Conservation (phyloP, 35 echinoderm and acorn worm species). For the Heliocidaris tuberculata region DNA sequence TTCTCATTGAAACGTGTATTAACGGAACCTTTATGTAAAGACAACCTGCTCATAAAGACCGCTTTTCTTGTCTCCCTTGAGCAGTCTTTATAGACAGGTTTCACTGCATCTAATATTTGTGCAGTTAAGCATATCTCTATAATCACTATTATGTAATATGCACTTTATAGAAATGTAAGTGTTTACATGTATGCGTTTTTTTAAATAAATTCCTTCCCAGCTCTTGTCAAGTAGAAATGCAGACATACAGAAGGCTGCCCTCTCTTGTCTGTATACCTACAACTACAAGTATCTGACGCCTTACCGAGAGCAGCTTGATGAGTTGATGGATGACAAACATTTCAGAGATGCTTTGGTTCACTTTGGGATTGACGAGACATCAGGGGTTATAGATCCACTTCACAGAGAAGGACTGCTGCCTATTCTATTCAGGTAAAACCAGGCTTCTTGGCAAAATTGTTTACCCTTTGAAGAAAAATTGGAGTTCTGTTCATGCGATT, state of each 20-base stretch:
- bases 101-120: no score
- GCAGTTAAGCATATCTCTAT: no score
- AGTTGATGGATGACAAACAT: conserved; percentile 77
- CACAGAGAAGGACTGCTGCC: conserved; percentile 90
- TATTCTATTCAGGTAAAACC: conserved; percentile 85
- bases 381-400: conserved; percentile 63
- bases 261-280: conserved; percentile 86
- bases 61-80: no score
- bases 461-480: no score
- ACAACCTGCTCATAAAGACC: no score
- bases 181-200: background rate
- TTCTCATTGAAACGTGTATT: no score
- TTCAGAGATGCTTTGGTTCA: conserved; percentile 81
- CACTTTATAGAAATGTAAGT: no score
- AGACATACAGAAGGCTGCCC: conserved; percentile 72
- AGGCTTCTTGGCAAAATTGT: no score
- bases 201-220: conserved; percentile 37
- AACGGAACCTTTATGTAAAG: no score
- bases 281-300: conserved; percentile 84
- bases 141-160: no score
- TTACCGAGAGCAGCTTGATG: conserved; percentile 75
- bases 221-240: conserved; percentile 67
- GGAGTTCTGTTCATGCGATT: no score
- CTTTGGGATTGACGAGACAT: conserved; percentile 86
- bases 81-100: no score